These are phyloP conservation scores for Lophotriccus pileatus DNA, from an alignment of 2,797 vertebrate genomes.

Conservation along the genomic window DNA sequence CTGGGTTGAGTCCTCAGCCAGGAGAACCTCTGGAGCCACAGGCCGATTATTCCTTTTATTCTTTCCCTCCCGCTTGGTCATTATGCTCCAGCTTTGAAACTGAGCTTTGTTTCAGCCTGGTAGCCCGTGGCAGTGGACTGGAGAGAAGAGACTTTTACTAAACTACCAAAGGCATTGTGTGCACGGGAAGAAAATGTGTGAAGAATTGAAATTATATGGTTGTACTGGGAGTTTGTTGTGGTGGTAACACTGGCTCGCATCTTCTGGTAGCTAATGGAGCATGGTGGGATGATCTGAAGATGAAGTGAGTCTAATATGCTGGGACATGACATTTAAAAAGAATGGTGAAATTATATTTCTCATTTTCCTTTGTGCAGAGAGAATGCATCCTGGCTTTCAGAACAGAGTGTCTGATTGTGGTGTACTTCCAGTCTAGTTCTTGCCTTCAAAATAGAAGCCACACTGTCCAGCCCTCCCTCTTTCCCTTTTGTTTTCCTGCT, in stretches of 20 bases:
- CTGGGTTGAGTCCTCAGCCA: background rate
- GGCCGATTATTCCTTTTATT: slow-evolving; percentile 8
- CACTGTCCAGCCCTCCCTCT: background rate
- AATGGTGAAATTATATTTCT: slow-evolving; percentile 38
- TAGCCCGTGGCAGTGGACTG: slow-evolving; percentile 49
- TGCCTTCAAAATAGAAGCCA: background rate
- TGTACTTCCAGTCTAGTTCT: background rate
- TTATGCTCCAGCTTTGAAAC: slow-evolving; percentile 52
- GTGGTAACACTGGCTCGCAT: background rate
- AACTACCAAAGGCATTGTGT: slow-evolving; percentile 20
- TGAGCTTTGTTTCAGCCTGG: slow-evolving; percentile 60
- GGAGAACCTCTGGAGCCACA: slow-evolving; percentile 3
- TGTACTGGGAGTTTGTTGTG: slow-evolving; percentile 40
- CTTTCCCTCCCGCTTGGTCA: slow-evolving; percentile 28
- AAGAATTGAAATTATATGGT: slow-evolving; percentile 66
- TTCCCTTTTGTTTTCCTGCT: background rate
- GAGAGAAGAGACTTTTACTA: slow-evolving; percentile 30
- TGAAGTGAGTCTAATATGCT: slow-evolving; percentile 25
- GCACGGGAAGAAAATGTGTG: slow-evolving; percentile 47
- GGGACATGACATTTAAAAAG: slow-evolving; percentile 32
- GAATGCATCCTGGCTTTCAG: slow-evolving; percentile 1
- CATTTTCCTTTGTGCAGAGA: slow-evolving; percentile 15
- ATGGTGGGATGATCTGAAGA: slow-evolving; percentile 29
- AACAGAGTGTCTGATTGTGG: background rate
- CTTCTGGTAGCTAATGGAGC: slow-evolving; percentile 18